Base-by-base conservation (phyloP, 2,888 invertebrate genomes). In the Drosophila koepferae region DNA sequence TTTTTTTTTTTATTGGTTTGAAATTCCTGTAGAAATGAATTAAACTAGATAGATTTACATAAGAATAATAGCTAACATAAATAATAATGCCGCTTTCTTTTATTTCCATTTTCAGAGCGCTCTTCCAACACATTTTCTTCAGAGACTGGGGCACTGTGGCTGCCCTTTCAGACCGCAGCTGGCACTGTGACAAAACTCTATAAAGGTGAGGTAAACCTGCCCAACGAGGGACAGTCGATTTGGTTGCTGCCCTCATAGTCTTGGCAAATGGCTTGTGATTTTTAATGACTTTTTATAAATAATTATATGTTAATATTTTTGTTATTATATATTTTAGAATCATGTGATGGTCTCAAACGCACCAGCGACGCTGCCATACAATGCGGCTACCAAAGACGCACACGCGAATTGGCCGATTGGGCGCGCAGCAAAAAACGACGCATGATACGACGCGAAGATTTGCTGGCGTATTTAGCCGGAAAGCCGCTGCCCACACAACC, bases 101-200 rank as follows among this genome's bases (percentile, higher is more conserved):
- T 14, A 38, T 38, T 38, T 14, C 4, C 14, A 14, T 38, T 16
- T 40, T 14, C 92, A 96, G 96, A 96, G 94, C 95, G 95, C 80
- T 94, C 95, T 62, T 92, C 86, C 74, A 93, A 93, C 76, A 81
- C 80, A 64, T 92, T 81, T 80, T 65, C 72, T 53, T 93, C 93
- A 53, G 94, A 94, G 85, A 95, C 95, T 80, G 95, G 95, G 74
- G 94, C 95, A 72, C 92, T 96, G 71, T 96, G 96, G 96, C 92
- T 96, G 91, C 96, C 96, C 84, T 96, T 96, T 93, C 96, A 96
- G 93, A 96, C 96, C 86, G 96, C 96, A 86, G 96, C 96, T 84
- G 96, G 96, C 68, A 96, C 96, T 79, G 96, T 96, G 80, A 96
- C 96, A 75, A 94, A 95, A 65, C 94, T 96, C 77, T 96, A 96